Base-by-base conservation (phyloP, 2,888 invertebrate species). In the Hyppa rectilinea region DNA sequence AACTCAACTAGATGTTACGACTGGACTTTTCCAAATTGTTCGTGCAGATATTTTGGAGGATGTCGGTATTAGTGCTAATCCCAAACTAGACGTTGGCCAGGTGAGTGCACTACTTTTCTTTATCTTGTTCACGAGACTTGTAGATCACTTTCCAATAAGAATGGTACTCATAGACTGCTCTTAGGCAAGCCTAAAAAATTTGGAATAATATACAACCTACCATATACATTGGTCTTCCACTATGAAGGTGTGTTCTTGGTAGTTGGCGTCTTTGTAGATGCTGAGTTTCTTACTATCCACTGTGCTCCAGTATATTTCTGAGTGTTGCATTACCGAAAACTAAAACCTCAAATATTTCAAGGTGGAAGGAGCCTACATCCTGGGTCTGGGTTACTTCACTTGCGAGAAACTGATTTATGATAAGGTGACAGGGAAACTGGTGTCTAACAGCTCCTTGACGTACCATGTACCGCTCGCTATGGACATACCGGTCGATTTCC, bases 311-410 rank as follows among this genome's bases (percentile, higher is more conserved):
- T n/a, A n/a, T n/a, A n/a, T n/a, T n/a, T n/a, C n/a, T n/a, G n/a
- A n/a, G n/a, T n/a, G n/a, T n/a, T n/a, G n/a, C n/a, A n/a, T n/a
- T n/a, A n/a, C n/a, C n/a, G n/a, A n/a, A n/a, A n/a, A n/a, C n/a
- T n/a, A n/a, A n/a, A n/a, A 31, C 31, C 2, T 20, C 23, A 31
- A 23, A 55, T 17, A 23, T 61, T 81, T 87, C 10, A 43, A 96
- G 96, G 96, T 97, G 9, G 97, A 97, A 94, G 98, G 98, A 0
- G 97, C 97, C 0, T 98, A 97, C 87, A 88, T 97, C 0, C 97
- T 97, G 96, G 97, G 95, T 58, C 88, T 94, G 2, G 98, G 98
- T 9, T 97, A 97, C 87, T 97, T 96, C 94, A 97, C 97, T 0
- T 95, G 94, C 0, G 98, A 98, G 90, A 96, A 97, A 81, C 85